Evolutionary conservation across 2,113 vertebrate species (phyloP), one percentile per base, ranked within the genome.

Genomic region (Athene cunicularia): DNA sequence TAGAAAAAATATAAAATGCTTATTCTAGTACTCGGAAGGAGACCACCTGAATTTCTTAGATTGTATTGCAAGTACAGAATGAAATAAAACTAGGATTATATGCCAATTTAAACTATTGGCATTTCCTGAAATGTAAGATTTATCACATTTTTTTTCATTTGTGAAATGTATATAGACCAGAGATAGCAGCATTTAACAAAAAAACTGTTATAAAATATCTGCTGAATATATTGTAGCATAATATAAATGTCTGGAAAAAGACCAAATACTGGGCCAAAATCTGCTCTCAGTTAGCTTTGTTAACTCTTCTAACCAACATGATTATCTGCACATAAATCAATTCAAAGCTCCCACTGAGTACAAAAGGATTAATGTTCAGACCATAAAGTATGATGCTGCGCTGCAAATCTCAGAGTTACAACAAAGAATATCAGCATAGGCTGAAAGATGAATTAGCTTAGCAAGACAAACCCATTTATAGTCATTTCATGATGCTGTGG

Each of bases 391-490:
- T 0, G 3, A 30, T 30, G 35, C 32, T 83, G 70, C 0, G 1
- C 47, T 67, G 52, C 5, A 5, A 74, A 27, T 37, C 68, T 39
- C 68, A 75, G 39, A 63, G 30, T 28, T 56, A 49, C 19, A 67
- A 8, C 26, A 52, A 32, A 59, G 23, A 80, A 30, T 0, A 0
- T 28, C 81, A 66, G 26, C 0, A 0, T 3, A 59, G 32, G 43
- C 66, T 56, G 49, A n/a, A 45, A 55, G n/a, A 45, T 63, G 7
- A 43, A 72, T 63, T 90, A 80, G n/a, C n/a, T 72, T 37, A 86
- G 70, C 49, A 72, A 79, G 58, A 28, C 49, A 1, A 83, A 82
- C 5, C n/a, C 15, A 49, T 81, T 91, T 52, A 50, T 37, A 39
- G 62, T 28, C 52, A 60, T 80, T 90, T 82, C 62, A 68, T 28